Conservation (phyloP, 2,797 vertebrate species). For the Chaenodraco wilsoni region DNA sequence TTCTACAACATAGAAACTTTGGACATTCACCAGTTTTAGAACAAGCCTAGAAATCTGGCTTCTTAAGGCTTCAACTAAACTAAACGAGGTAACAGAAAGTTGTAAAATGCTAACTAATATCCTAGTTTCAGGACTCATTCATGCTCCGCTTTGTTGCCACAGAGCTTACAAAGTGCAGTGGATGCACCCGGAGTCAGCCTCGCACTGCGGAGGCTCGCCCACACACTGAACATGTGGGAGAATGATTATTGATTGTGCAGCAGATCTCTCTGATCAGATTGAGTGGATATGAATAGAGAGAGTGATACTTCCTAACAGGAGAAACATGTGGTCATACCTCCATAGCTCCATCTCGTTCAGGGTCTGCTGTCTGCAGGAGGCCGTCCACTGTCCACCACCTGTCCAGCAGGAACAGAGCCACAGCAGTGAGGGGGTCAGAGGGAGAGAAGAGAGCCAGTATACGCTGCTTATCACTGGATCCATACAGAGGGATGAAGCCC, state of each 20-base stretch:
- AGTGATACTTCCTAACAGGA: background rate
- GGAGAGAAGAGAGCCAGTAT: conserved; percentile 89
- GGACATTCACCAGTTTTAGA: too few species aligned
- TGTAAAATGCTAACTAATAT: too few species aligned
- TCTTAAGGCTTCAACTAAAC: too few species aligned
- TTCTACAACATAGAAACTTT: too few species aligned
- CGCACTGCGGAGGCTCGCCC: too few species aligned
- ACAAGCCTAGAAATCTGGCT: too few species aligned
- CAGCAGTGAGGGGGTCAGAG: conserved; percentile 80
- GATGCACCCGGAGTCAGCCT: too few species aligned
- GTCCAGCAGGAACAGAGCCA: conserved; percentile 88
- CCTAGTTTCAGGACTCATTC: too few species aligned
- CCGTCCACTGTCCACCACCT: conserved; percentile 91
- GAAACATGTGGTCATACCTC: conserved; percentile 78
- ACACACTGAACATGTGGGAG: too few species aligned
- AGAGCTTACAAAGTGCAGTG: too few species aligned
- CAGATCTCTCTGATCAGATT: background rate
- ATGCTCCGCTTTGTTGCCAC: too few species aligned
- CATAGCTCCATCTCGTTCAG: conserved; percentile 83
- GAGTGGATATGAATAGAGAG: background rate
- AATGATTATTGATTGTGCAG: background rate
- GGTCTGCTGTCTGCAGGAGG: conserved; percentile 85
- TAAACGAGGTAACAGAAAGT: too few species aligned
- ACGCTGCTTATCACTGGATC: conserved; percentile 82
- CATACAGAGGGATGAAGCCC: conserved; percentile 88